Base-by-base conservation (phyloP, 2,888 invertebrate genomes). In the Aethes cnicana region DNA sequence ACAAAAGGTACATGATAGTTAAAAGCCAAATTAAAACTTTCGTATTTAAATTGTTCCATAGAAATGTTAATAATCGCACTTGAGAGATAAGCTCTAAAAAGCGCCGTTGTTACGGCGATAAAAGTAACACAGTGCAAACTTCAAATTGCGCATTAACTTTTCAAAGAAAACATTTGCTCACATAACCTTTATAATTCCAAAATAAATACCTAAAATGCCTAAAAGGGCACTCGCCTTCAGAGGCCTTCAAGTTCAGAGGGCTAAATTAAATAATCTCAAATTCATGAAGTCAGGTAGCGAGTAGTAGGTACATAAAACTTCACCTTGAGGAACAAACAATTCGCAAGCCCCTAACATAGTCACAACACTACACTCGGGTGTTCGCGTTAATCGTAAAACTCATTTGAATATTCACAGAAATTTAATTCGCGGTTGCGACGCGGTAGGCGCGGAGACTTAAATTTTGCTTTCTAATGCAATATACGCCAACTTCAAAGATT, bases 391-490 rank as follows among this genome's bases (percentile, higher is more conserved):
- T 77, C 72, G 74, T 64, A 65, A 68, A 69, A 72, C 65, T 70
- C 71, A 76, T 79, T 79, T 77, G 73, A 77, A 80, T 79, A 79
- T 77, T 75, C 70, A 69, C 67, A 68, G 66, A 62, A 66, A 68
- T 72, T 74, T 69, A 66, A 71, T 69, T 74, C 61, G 50, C 50
- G 49, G 55, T 53, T 60, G 57, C 57, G 59, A 66, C 58, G 62
- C 61, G 46, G 59, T 67, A 61, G 58, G 47, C 53, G 56, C 32
- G 42, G 48, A 47, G 55, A 64, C 61, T 68, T 64, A 61, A 70
- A 70, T 74, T 72, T 74, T 72, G 58, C 66, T 71, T 74, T 69
- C 62, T 69, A 72, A 73, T 62, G 64, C 63, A 66, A 70, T 70
- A 70, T 69, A 66, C 66, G 61, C 59, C 57, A 55, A 56, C 59